These are phyloP conservation scores for Ceyx cyanopectus DNA, from an alignment of 2,113 vertebrate genomes.

Conservation along the genomic window DNA sequence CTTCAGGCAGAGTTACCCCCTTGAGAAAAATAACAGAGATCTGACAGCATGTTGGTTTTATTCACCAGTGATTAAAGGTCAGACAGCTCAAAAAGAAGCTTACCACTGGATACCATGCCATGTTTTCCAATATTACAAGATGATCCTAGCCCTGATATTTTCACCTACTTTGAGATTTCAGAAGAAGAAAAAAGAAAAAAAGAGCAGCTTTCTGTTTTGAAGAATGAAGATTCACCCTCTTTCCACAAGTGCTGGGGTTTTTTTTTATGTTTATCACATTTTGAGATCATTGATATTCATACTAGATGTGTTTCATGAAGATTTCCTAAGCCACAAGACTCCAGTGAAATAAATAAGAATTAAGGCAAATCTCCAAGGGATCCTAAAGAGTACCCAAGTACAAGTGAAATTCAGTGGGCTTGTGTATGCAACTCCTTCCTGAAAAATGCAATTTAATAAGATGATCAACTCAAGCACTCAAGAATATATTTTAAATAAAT, in stretches of 20 bases:
- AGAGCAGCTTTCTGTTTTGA: neutral
- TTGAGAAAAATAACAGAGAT: conserved; percentile 20
- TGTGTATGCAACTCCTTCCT: neutral
- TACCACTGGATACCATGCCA: neutral
- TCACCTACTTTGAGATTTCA: neutral
- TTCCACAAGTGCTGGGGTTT: neutral
- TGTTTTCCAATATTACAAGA: neutral
- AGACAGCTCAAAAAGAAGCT: neutral
- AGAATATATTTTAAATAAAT: neutral
- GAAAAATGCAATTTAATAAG: neutral
- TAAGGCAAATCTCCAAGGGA: neutral
- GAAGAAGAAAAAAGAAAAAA: neutral
- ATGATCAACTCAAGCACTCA: neutral
- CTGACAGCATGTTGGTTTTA: conserved; percentile 27
- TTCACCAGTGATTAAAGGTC: conserved; percentile 57
- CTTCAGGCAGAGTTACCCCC: neutral
- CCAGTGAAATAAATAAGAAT: neutral
- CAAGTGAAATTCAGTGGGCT: neutral
- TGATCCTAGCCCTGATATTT: conserved; percentile 17
- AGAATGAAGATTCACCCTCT: neutral
- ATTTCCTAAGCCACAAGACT: neutral
- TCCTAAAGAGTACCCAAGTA: neutral
- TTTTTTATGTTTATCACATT: neutral
- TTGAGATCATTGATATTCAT: neutral
- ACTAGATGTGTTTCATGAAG: neutral